phyloP scores from a whole-genome alignment of 2,888 invertebrate genomes.

The Netelia inedita region DNA sequence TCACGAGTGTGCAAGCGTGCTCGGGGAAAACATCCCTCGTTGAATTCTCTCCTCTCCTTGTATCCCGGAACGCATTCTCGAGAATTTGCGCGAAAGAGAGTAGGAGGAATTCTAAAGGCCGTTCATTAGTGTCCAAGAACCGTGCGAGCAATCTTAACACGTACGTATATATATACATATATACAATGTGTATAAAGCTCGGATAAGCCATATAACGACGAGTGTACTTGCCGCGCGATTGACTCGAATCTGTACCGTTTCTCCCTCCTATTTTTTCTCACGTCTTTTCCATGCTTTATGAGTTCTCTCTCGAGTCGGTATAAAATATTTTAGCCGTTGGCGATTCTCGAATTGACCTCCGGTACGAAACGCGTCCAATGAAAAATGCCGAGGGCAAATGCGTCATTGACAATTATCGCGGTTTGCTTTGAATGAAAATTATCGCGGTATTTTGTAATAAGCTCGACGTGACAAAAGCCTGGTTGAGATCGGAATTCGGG shows the following conservation, averaged over 20 bases:
- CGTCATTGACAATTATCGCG: too few species aligned
- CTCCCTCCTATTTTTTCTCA: neutral
- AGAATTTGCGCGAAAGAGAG: conserved; percentile 45
- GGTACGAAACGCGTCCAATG: conserved; percentile 2
- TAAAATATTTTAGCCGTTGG: neutral
- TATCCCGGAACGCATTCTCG: conserved; percentile 68
- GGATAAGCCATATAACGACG: conserved; percentile 15
- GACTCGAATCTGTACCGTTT: neutral
- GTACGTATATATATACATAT: neutral
- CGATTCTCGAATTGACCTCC: conserved; percentile 23
- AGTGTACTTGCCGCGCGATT: conserved; percentile 32
- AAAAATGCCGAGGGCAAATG: neutral
- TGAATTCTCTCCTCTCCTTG: conserved; percentile 64
- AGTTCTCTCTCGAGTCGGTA: too few species aligned
- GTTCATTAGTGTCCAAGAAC: conserved; percentile 76
- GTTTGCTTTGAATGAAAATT: too few species aligned
- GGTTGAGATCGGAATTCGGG: too few species aligned
- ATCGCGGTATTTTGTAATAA: too few species aligned
- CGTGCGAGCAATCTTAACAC: conserved; percentile 33
- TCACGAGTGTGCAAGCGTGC: conserved; percentile 18
- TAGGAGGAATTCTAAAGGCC: conserved; percentile 73
- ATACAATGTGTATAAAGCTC: neutral
- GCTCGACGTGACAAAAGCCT: too few species aligned
- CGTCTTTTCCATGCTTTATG: neutral
- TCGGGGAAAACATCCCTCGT: conserved; percentile 51